Evolutionary conservation across 2,888 invertebrate species (phyloP), one percentile per base, ranked within the genome.

Genomic region (Ochlodes sylvanus): DNA sequence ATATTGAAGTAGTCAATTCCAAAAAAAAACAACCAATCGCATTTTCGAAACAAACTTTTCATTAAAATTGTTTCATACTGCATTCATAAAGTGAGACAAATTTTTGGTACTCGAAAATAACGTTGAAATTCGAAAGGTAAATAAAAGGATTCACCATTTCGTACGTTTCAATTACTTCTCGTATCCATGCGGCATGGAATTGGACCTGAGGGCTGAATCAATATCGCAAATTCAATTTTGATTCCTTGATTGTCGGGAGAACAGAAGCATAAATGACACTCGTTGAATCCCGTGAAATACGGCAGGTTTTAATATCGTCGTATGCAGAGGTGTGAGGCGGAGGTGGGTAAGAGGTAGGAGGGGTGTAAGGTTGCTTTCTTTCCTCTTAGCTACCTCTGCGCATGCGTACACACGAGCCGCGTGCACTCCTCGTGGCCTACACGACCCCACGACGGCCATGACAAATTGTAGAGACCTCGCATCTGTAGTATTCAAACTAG

Each of bases 391-490:
- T 27, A 52, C 69, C 69, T 81, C 71, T 69, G 81, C 92, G 92
- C 92, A 89, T 84, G 92, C 90, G 88, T 87, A 86, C 83, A 82
- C 82, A 84, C 80, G 72, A 17, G 76, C 87, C 84, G 85, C 91
- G 87, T 92, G 89, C 80, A 87, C 81, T 82, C 88, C 90, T 89
- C 91, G 91, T 91, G 89, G 79, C 75, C 70, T 74, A 70, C 73
- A 71, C 68, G 68, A 70, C 66, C 66, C 60, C 54, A 72, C 71
- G 71, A 66, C 71, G 68, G 72, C 76, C 75, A 76, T 76, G 73
- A 73, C 75, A 71, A 72, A 74, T 73, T 71, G 71, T 71, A 69
- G 68, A 71, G 65, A 69, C 70, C 70, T 70, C 67, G 69, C 69
- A 70, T 71, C 70, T 70, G 68, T 73, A 67, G 67, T 61, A 67